phyloP scores from a whole-genome alignment of 2,797 vertebrate genomes.

The Morelia viridis region DNA sequence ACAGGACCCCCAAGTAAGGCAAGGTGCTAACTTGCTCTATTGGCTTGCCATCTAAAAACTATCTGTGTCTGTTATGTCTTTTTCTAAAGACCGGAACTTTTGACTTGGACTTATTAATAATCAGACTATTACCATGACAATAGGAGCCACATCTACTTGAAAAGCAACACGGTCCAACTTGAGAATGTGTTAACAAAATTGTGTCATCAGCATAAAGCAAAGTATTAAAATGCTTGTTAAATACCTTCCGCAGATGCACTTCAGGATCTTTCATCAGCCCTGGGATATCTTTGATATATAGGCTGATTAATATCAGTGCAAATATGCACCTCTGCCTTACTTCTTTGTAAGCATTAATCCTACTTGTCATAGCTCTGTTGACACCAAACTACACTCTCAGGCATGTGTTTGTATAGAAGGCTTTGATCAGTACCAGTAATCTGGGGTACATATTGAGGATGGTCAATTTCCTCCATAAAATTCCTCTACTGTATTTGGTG shows the following conservation, averaged over 20 bases:
- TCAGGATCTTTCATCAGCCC: background rate
- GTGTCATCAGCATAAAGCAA: background rate
- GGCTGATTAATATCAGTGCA: background rate
- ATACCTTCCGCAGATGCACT: background rate
- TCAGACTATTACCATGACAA: background rate
- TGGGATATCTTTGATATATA: background rate
- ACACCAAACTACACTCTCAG: background rate
- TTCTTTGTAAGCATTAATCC: background rate
- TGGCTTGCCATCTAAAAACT: background rate
- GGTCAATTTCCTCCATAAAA: background rate
- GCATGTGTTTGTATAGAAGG: background rate
- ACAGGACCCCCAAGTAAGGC: background rate
- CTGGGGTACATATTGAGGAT: background rate
- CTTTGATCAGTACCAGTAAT: background rate
- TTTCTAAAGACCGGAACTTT: background rate
- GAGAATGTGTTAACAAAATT: background rate
- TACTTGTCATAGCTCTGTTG: background rate
- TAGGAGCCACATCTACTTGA: background rate
- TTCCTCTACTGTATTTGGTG: background rate
- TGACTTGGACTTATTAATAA: background rate
- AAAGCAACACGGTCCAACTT: background rate
- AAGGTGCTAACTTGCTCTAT: background rate
- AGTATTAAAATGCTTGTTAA: background rate
- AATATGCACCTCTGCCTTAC: background rate
- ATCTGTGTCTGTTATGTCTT: background rate